phyloP scores from a whole-genome alignment of 2,113 vertebrate species.

The Excalfactoria chinensis region DNA sequence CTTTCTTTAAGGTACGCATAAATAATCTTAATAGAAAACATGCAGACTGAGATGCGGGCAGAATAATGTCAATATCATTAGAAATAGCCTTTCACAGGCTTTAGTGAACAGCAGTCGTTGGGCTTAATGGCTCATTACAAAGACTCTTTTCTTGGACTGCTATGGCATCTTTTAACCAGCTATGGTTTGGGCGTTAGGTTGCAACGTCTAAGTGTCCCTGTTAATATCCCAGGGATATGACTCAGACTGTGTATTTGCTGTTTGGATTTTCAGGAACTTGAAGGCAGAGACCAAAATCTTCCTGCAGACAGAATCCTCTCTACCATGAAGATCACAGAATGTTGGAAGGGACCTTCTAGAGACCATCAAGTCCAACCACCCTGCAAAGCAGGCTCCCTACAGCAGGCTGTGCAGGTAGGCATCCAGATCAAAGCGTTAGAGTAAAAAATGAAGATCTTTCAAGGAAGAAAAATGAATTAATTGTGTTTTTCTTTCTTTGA shows the following conservation, averaged over 20 bases:
- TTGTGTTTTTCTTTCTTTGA: not conserved
- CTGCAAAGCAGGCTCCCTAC: too few relatives aligned
- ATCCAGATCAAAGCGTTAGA: not conserved
- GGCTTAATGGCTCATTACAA: not conserved
- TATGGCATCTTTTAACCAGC: not conserved
- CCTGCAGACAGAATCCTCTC: not conserved
- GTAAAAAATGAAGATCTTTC: not conserved
- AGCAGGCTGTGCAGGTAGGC: too few relatives aligned
- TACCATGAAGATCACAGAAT: not conserved
- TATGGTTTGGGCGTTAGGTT: not conserved
- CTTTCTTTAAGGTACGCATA: not conserved
- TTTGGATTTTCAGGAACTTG: not conserved
- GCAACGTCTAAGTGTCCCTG: not conserved
- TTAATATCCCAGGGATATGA: not conserved
- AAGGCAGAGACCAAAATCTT: not conserved
- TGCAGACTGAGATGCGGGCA: not conserved
- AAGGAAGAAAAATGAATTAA: not conserved
- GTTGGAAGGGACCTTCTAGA: too few relatives aligned
- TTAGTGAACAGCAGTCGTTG: not conserved
- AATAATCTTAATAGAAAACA: not conserved
- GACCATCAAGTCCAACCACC: too few relatives aligned
- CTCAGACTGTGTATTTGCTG: not conserved
- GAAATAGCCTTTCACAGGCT: not conserved
- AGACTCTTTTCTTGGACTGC: not conserved
- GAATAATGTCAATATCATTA: not conserved